phyloP scores from a whole-genome alignment of 1,140 invertebrate species.

The Drosophila micromelanica region DNA sequence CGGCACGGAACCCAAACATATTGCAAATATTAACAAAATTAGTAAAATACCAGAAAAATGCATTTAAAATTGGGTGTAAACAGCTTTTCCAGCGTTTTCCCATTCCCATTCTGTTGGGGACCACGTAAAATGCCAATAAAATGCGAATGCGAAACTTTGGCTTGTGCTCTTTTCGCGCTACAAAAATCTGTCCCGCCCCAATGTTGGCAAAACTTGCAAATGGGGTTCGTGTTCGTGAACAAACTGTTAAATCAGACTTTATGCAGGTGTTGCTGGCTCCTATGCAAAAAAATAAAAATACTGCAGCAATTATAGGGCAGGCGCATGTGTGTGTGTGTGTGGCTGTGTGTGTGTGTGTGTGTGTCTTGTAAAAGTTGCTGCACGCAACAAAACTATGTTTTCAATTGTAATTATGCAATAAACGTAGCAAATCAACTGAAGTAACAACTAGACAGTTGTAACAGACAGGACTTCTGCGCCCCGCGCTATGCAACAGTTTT shows the following conservation, averaged over 20 bases:
- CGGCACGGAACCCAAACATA: conserved; percentile 30
- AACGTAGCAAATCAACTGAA: conserved; percentile 14
- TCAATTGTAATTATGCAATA: conserved; percentile 42
- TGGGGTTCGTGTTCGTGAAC: conserved; percentile 56
- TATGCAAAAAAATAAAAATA: conserved; percentile 23
- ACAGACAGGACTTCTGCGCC: too few species aligned
- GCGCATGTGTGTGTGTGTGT: neutral
- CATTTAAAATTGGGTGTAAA: conserved; percentile 60
- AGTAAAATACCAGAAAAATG: conserved; percentile 68
- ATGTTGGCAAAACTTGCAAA: conserved; percentile 23
- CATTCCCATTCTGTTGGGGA: neutral
- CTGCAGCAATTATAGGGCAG: conserved; percentile 34
- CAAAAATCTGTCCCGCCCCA: conserved; percentile 25
- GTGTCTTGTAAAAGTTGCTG: conserved; percentile 21
- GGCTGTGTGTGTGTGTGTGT: conserved; percentile 2
- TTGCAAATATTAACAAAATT: conserved; percentile 69
- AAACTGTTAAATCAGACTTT: conserved; percentile 68
- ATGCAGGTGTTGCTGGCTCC: conserved; percentile 47
- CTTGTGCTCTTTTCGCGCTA: conserved; percentile 39
- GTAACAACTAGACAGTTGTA: too few species aligned
- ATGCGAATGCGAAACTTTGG: conserved; percentile 53
- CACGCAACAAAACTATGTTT: conserved; percentile 43
- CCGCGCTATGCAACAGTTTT: conserved; percentile 39
- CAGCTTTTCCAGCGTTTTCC: conserved; percentile 3
- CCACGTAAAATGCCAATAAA: conserved; percentile 78